These are phyloP conservation scores for Mesopsocus fuscifrons DNA, from an alignment of 2,888 invertebrate species.

Conservation along the genomic window DNA sequence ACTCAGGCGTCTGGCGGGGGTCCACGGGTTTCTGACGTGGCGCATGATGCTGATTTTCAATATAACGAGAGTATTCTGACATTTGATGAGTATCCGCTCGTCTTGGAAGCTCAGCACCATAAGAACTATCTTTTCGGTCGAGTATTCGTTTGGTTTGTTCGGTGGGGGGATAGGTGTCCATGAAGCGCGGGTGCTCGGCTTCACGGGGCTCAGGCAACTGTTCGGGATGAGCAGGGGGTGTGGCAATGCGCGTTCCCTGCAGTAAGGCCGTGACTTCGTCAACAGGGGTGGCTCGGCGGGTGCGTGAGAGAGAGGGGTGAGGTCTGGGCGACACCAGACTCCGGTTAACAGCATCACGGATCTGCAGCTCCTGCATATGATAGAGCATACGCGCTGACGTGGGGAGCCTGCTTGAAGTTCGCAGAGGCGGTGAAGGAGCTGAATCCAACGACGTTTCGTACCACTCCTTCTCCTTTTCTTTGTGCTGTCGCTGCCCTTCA, in stretches of 20 bases:
- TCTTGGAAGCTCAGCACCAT: no score
- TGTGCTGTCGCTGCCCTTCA: slow-evolving; percentile 20
- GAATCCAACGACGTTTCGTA: slow-evolving; percentile 47
- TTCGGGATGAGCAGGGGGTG: no score
- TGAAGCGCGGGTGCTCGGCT: not conserved
- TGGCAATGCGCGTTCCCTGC: not conserved
- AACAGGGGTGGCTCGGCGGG: not conserved
- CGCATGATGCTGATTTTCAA: no score
- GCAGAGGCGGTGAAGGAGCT: slow-evolving; percentile 24
- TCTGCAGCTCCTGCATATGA: slow-evolving; percentile 6
- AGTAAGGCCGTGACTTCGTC: not conserved
- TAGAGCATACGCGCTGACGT: slow-evolving; percentile 5
- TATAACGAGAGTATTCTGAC: no score
- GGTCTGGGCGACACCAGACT: not conserved
- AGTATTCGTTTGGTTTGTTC: no score
- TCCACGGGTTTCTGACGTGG: no score
- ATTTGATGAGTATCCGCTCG: no score
- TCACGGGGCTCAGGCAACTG: no score
- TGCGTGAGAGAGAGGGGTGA: not conserved
- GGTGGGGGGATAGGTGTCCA: no score
- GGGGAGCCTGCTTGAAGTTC: slow-evolving; percentile 8
- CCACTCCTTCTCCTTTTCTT: slow-evolving; percentile 38
- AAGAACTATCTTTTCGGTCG: no score
- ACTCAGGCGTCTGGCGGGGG: no score
- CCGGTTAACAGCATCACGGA: not conserved